Evolutionary conservation across 1,140 invertebrate genomes (phyloP).

Genomic region (Eurosta solidaginis): DNA sequence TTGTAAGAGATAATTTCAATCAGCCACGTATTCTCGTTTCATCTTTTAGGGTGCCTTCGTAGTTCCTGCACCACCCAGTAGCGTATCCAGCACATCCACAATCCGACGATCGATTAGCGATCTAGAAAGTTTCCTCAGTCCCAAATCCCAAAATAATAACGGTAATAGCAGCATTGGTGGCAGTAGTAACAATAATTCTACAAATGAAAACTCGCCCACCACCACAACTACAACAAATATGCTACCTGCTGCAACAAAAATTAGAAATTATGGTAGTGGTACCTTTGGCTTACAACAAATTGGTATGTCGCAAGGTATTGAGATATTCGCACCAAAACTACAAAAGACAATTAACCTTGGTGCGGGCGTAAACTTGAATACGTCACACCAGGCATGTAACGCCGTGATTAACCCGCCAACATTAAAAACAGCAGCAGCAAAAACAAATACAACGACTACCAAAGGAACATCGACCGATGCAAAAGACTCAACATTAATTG

Average conservation of each 20-base stretch:
- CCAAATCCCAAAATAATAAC: conserved; percentile 40
- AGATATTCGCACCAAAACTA: conserved; percentile 49
- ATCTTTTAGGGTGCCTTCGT: conserved; percentile 53
- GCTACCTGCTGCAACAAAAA: conserved; percentile 49
- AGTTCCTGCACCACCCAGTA: conserved; percentile 54
- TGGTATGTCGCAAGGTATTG: conserved; percentile 53
- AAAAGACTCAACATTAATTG: conserved; percentile 66
- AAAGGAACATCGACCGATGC: conserved; percentile 48
- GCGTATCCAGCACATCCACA: conserved; percentile 37
- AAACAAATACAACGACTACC: conserved; percentile 38
- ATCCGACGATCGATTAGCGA: conserved; percentile 54
- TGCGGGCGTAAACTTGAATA: neutral
- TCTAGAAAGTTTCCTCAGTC: conserved; percentile 54
- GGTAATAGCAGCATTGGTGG: conserved; percentile 33
- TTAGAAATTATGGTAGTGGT: conserved; percentile 48
- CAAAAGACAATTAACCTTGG: conserved; percentile 34
- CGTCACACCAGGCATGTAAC: neutral
- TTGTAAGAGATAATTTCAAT: too few species aligned
- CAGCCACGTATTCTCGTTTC: too few species aligned
- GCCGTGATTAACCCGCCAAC: conserved; percentile 21
- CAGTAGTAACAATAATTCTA: conserved; percentile 44
- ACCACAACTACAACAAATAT: conserved; percentile 42
- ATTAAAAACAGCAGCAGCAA: conserved; percentile 31
- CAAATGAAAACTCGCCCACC: conserved; percentile 31
- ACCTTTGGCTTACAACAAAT: conserved; percentile 46